Evolutionary conservation across 2,797 vertebrate species (phyloP), one percentile per base, ranked within the genome.

Genomic region (Spinibarbus caldwelli): DNA sequence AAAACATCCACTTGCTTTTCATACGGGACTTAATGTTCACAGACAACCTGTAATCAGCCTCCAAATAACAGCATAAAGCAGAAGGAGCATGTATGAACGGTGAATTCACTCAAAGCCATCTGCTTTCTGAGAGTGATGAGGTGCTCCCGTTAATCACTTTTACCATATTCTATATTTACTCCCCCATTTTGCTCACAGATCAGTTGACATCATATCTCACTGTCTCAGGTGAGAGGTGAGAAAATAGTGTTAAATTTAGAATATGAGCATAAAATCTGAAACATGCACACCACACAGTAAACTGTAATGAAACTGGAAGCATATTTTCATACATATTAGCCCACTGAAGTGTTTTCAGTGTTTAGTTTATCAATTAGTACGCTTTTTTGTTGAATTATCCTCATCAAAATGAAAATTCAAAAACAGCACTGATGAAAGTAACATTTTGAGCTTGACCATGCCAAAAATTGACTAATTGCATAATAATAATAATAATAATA

Each of bases 201-300:
- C 47, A 64, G 41, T 34, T 83, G 43, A 75, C 71, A 49, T 76
- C 54, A 75, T 75, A 43, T 75, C 81, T 64, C 54, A 64, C 43
- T 45, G 52, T 75, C 43, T 47, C 62, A 77, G 82, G 62, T 84
- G 59, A 66, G 34, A 77, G 72, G 72, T 76, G 82, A 76, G 81
- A 83, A 34, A 64, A 34, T 23, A 21, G 29, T 21, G 3, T 12
- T 76, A 66, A 21, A 83, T 83, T 52, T 75, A 66, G 81, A 75
- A 64, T 36, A 75, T 49, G 54, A 34, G 68, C 38, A 34, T 64
- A 31, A 36, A 11, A 59, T 41, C 7, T 78, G 14, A 73, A 72
- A 26, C 41, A 26, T n/a, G 21, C 57, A 34, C 2, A 34, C 31
- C 31, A 3, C 31, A 59, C 36, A 29, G 38, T 73, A 19, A 75